Evolutionary conservation across 2,797 vertebrate species (phyloP).

Genomic region (Phalanger gymnotis): DNA sequence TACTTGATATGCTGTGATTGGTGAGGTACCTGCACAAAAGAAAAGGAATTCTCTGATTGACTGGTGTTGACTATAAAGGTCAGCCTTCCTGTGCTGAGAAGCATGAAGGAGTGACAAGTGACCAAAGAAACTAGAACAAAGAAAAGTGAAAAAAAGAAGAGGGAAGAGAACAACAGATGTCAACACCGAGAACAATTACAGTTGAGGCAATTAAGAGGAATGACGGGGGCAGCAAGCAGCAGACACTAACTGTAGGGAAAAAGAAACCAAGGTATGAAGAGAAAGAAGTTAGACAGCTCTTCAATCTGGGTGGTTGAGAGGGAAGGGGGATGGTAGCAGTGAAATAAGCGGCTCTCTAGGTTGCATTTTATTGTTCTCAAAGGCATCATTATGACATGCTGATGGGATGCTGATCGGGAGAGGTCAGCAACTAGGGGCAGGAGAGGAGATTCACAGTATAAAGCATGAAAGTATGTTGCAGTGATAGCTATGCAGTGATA

Average conservation of each 20-base stretch:
- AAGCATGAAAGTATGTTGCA: background rate
- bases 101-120: background rate
- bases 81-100: background rate
- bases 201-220: background rate
- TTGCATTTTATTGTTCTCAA: background rate
- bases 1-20: background rate
- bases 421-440: background rate
- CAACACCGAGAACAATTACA: background rate
- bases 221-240: background rate
- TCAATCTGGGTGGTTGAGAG: background rate
- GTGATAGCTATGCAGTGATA: background rate
- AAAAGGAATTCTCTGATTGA: conserved; percentile 15
- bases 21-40: background rate
- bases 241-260: background rate
- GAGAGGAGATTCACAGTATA: background rate
- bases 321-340: background rate
- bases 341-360: background rate
- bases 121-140: background rate
- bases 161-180: background rate
- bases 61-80: background rate
- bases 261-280: background rate
- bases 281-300: background rate
- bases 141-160: background rate
- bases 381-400: background rate
- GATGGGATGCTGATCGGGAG: background rate